Evolutionary conservation across 2,888 invertebrate species (phyloP), one percentile per base, ranked within the genome.

Genomic region (Caenorhabditis japonica): DNA sequence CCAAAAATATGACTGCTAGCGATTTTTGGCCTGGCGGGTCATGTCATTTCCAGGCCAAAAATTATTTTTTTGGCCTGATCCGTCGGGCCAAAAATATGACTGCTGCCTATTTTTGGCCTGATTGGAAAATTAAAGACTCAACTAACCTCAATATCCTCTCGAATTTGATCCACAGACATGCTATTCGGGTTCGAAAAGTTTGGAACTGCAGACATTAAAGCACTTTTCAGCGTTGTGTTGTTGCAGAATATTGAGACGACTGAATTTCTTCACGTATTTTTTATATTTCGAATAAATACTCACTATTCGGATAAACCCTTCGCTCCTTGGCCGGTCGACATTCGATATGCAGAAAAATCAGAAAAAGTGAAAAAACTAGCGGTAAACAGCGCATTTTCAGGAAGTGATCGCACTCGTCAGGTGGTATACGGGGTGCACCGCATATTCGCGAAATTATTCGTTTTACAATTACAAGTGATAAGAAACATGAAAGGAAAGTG

Each of bases 141-240:
- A 43, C 21, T 41, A 23, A 72, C 71, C 53, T 64, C 55, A 39
- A 72, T 60, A 17, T 36, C 49, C 15, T 52, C 17, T 33, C 66
- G 64, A 15, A 72, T 19, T 25, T 72, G 64, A 60, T 72, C 72
- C 0, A 72, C 60, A 0, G 64, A 46, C n/a, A 60, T 39, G 3
- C 8, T 44, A 13, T 46, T 27, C n/a, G 72, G 49, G 36, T 66
- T 36, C 2, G 60, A 39, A 17, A 59, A 38, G 25, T 60, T 66
- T 19, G 15, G 19, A 3, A 72, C 12, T 3, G 46, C 58, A 13
- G n/a, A 51, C 7, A 55, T 41, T 0, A 70, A 49, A 0, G 41
- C 49, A 13, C 30, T 15, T n/a, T 49, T 17, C 10, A 70, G 23
- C 7, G 25, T 30, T 1, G 13, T 4, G 13, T 61, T 70, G 4